phyloP scores from a whole-genome alignment of 2,113 vertebrate species.

The Elgaria multicarinata region DNA sequence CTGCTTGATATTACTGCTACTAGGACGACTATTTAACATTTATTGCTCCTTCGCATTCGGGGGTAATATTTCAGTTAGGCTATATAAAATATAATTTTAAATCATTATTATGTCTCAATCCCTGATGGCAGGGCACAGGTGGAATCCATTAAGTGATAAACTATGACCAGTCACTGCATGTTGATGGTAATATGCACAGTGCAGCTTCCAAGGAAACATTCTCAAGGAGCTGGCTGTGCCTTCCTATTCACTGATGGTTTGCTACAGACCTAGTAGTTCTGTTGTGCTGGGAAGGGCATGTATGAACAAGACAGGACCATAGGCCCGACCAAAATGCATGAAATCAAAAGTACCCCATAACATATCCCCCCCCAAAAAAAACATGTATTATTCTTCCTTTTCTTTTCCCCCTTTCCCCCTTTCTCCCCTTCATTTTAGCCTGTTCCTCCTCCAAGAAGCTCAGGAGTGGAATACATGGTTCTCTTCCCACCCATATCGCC shows the following conservation, averaged over 20 bases:
- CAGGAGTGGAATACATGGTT: not conserved
- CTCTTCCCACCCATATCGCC: not conserved
- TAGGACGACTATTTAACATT: conserved; percentile 36
- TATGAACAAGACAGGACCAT: not conserved
- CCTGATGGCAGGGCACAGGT: conserved; percentile 35
- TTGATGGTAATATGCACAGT: not conserved
- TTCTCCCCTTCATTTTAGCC: too few relatives aligned
- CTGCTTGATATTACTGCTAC: conserved; percentile 31
- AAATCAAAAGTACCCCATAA: not conserved
- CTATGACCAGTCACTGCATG: conserved; percentile 1
- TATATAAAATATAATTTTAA: conserved; percentile 30
- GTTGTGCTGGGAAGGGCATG: not conserved
- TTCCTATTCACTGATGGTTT: not conserved
- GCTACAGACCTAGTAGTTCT: not conserved
- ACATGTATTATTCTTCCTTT: not conserved
- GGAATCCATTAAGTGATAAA: conserved; percentile 38
- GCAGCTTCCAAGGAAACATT: not conserved
- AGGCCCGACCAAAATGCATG: not conserved
- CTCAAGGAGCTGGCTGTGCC: not conserved
- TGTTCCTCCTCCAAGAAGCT: not conserved
- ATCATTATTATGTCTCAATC: conserved; percentile 36
- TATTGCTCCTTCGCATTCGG: not conserved
- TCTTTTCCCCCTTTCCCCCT: too few relatives aligned
- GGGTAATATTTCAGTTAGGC: not conserved
- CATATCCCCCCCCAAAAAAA: too few relatives aligned